A percentile compares a stretch with the other conserved stretches of the same genome.
Conservation (phyloP, 2,888 invertebrate species). For the Conomelus anceps region DNA sequence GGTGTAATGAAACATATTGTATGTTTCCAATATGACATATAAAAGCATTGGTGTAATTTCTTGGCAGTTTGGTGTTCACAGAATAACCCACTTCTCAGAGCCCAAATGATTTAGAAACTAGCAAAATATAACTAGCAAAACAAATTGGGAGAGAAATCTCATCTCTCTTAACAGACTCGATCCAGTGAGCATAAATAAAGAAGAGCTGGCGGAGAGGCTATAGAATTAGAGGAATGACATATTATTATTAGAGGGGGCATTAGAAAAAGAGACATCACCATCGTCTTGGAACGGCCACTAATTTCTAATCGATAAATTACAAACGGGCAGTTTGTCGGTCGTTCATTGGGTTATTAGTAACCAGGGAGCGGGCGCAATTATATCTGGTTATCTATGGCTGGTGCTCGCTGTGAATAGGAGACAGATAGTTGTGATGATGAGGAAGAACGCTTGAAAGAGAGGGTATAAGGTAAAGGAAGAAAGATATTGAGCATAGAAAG, state of each 20-base stretch:
- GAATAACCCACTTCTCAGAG: no score
- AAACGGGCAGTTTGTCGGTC: neutral
- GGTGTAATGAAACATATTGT: no score
- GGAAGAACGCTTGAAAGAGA: neutral
- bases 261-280: neutral
- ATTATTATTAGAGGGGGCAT: neutral
- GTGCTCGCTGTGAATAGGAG: neutral
- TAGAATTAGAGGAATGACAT: neutral
- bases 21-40: no score
- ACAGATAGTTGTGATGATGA: no score
- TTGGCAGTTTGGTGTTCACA: no score
- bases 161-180: neutral
- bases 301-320: neutral
- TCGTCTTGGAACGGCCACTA: neutral
- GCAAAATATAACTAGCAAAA: no score
- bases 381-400: neutral
- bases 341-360: neutral
- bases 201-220: neutral
- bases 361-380: neutral
- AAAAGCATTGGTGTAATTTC: no score
- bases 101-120: no score
- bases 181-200: neutral
- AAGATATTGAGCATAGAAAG: neutral
- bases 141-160: neutral
- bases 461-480: neutral